Evolutionary conservation across 1,140 invertebrate species (phyloP).

Genomic region (Heliconius hermathena): DNA sequence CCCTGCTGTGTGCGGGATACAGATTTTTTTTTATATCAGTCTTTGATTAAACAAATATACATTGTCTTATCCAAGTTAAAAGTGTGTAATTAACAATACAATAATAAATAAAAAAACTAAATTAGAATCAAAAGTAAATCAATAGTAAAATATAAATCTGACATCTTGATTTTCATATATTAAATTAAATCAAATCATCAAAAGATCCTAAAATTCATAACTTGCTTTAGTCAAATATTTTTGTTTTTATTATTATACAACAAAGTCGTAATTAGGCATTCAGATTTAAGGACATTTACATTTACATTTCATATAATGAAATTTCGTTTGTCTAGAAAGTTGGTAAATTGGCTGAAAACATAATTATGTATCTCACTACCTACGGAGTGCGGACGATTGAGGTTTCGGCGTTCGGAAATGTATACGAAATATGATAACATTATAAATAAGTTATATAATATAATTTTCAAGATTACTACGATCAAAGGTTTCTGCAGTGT

Average conservation of each 20-base stretch:
- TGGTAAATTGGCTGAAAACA: slow-evolving; percentile 27
- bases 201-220: not conserved
- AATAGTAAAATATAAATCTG: not conserved
- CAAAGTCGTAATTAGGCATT: not conserved
- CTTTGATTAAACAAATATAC: too few relatives aligned
- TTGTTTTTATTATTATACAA: not conserved
- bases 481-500: slow-evolving; percentile 12
- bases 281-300: slow-evolving; percentile 11
- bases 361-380: slow-evolving; percentile 21
- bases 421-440: not conserved
- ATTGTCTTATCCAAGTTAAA: too few relatives aligned
- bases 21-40: too few relatives aligned
- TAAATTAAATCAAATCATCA: not conserved
- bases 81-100: not conserved
- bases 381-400: slow-evolving; percentile 13
- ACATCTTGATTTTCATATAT: not conserved
- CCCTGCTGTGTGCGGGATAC: too few relatives aligned
- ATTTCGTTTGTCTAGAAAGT: slow-evolving; percentile 36
- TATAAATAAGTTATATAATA: not conserved
- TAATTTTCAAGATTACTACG: slow-evolving; percentile 9
- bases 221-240: not conserved
- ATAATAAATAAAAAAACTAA: not conserved
- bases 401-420: slow-evolving; percentile 5
- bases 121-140: not conserved
- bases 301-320: slow-evolving; percentile 28